Evolutionary conservation across 2,797 vertebrate genomes (phyloP).

Genomic region (Microctenopoma lineatum): DNA sequence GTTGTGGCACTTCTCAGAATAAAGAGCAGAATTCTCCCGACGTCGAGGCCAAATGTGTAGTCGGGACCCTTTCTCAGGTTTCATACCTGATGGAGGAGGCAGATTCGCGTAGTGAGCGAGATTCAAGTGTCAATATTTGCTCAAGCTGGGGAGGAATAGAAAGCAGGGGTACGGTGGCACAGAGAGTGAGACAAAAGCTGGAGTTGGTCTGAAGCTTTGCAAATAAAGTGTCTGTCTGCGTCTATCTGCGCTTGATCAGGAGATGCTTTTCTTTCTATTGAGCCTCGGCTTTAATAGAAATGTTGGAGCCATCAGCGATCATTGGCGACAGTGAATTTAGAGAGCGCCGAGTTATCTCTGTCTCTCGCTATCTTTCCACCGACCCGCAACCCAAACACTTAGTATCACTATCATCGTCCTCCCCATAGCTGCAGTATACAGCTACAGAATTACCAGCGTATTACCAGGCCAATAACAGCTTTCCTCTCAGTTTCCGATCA

Average conservation of each 20-base stretch:
- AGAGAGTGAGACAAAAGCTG: slow-evolving; percentile 61
- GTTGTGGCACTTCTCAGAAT: slow-evolving; percentile 67
- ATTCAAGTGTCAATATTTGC: slow-evolving; percentile 81
- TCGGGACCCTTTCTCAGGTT: slow-evolving; percentile 69
- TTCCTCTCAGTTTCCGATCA: slow-evolving; percentile 84
- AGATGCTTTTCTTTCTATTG: slow-evolving; percentile 43
- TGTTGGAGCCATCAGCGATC: slow-evolving; percentile 16
- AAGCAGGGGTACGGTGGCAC: slow-evolving; percentile 65
- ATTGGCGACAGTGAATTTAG: slow-evolving; percentile 42
- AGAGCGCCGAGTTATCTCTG: slow-evolving; percentile 41
- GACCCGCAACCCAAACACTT: slow-evolving; percentile 54
- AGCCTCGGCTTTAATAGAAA: slow-evolving; percentile 56
- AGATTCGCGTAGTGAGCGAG: slow-evolving; percentile 67
- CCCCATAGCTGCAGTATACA: slow-evolving; percentile 46
- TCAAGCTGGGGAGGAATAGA: slow-evolving; percentile 69
- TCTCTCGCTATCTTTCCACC: slow-evolving; percentile 45
- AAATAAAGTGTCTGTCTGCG: slow-evolving; percentile 67
- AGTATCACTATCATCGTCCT: slow-evolving; percentile 60
- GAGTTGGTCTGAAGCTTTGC: slow-evolving; percentile 60
- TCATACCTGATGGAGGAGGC: slow-evolving; percentile 67
- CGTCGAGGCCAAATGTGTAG: slow-evolving; percentile 63
- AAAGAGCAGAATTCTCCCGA: slow-evolving; percentile 50
- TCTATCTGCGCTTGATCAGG: slow-evolving; percentile 54
- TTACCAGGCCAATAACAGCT: slow-evolving; percentile 64
- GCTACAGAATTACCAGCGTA: slow-evolving; percentile 60